Percentiles rank a stretch among this genome's conserved stretches.
These are phyloP conservation scores for Vesta saturnalis DNA, from an alignment of 2,888 invertebrate genomes.

Conservation along the genomic window DNA sequence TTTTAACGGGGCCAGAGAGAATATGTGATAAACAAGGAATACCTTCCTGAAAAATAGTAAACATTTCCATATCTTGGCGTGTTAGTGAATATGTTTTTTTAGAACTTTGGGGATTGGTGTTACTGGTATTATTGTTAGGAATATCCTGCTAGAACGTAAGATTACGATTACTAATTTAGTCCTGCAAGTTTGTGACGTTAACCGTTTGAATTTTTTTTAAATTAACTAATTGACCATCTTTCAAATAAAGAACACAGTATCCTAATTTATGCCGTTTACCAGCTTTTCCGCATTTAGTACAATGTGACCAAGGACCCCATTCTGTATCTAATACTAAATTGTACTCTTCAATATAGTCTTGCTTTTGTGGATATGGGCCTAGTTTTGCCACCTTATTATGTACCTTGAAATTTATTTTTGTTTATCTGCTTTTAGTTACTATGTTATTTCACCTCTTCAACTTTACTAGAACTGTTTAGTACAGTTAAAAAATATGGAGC, in stretches of 20 bases:
- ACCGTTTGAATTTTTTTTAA: neutral
- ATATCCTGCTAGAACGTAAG: no score
- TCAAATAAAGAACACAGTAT: slow-evolving; percentile 64
- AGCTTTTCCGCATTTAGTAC: slow-evolving; percentile 69
- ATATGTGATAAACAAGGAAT: slow-evolving; percentile 69
- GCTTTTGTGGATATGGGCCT: slow-evolving; percentile 55
- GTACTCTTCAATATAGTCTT: slow-evolving; percentile 49
- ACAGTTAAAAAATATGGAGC: slow-evolving; percentile 66
- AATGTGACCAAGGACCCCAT: slow-evolving; percentile 74
- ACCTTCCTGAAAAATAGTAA: slow-evolving; percentile 64
- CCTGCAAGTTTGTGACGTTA: neutral
- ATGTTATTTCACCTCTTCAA: slow-evolving; percentile 5
- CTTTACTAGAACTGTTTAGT: slow-evolving; percentile 59
- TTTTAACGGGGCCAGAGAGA: slow-evolving; percentile 61
- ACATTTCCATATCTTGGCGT: slow-evolving; percentile 50
- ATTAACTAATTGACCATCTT: neutral
- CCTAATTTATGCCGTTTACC: slow-evolving; percentile 70
- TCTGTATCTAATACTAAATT: slow-evolving; percentile 64
- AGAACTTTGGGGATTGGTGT: neutral
- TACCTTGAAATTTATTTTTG: slow-evolving; percentile 46
- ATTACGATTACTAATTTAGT: no score
- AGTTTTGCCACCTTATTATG: slow-evolving; percentile 49
- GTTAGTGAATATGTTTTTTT: no score
- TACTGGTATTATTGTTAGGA: neutral
- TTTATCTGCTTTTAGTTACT: neutral